phyloP scores from a whole-genome alignment of 2,888 invertebrate species.

The Dynastes maya region DNA sequence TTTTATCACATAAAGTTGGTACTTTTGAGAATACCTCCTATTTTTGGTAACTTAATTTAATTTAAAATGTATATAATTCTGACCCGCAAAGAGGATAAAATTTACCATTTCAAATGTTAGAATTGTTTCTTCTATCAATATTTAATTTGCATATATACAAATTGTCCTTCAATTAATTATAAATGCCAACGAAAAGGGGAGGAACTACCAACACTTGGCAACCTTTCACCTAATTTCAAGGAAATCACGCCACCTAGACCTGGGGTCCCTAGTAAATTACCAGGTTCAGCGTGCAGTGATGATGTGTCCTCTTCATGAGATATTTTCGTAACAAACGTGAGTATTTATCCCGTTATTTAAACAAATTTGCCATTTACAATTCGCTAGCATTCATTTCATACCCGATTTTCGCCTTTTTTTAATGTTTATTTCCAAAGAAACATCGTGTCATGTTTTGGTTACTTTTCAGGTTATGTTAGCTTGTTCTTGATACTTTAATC shows the following conservation, averaged over 20 bases:
- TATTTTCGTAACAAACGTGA: conserved; percentile 35
- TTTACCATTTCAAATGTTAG: too few relatives aligned
- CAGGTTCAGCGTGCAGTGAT: background rate
- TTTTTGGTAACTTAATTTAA: too few relatives aligned
- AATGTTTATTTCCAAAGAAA: background rate
- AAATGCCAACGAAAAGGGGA: background rate
- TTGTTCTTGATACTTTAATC: conserved; percentile 10
- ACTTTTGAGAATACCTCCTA: too few relatives aligned
- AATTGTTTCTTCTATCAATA: too few relatives aligned
- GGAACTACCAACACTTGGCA: background rate
- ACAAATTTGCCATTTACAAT: background rate
- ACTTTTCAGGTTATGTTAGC: conserved; percentile 24
- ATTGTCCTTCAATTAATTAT: too few relatives aligned
- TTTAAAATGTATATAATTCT: too few relatives aligned
- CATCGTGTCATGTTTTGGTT: conserved; percentile 17
- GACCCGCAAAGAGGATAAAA: too few relatives aligned
- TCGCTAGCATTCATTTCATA: background rate
- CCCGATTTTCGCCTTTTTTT: background rate
- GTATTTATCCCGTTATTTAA: background rate
- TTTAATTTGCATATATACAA: too few relatives aligned
- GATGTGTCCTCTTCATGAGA: conserved; percentile 18
- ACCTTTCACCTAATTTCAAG: conserved; percentile 7
- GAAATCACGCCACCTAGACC: conserved; percentile 27
- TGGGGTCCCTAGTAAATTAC: background rate
- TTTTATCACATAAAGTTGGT: too few relatives aligned